A percentile compares a stretch with the other conserved stretches of the same genome.
Evolutionary conservation across 2,113 vertebrate genomes (phyloP).

Genomic region (Dascyllus trimaculatus): DNA sequence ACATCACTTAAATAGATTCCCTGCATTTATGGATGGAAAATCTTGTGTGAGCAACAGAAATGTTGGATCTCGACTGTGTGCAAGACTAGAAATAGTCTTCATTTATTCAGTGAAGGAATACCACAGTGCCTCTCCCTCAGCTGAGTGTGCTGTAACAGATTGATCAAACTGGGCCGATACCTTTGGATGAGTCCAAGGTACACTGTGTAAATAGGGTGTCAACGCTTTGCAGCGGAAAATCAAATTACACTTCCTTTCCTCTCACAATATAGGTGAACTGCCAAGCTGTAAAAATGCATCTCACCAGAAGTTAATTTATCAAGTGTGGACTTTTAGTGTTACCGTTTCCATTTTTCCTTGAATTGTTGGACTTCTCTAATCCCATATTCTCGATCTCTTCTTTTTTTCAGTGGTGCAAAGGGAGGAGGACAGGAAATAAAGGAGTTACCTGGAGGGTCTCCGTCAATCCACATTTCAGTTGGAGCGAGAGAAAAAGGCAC

Average conservation of each 20-base stretch:
- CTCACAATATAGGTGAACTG: not conserved
- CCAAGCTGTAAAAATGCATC: constrained; percentile 35
- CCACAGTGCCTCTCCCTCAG: constrained; percentile 9
- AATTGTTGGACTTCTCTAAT: constrained; percentile 1
- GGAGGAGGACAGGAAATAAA: constrained; percentile 78
- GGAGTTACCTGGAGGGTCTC: constrained; percentile 83
- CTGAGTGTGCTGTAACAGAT: constrained; percentile 25
- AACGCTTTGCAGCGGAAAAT: constrained; percentile 31
- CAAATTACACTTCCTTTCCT: constrained; percentile 26
- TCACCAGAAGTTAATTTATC: constrained; percentile 21
- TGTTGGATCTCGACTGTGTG: constrained; percentile 11
- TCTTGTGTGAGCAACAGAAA: constrained; percentile 44
- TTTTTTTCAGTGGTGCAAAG: constrained; percentile 67
- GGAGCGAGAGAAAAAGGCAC: constrained; percentile 72
- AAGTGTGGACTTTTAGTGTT: not conserved
- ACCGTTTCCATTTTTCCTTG: not conserved
- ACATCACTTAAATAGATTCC: constrained; percentile 30
- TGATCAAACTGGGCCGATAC: constrained; percentile 9
- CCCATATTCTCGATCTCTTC: not conserved
- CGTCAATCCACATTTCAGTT: constrained; percentile 79
- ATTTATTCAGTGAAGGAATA: constrained; percentile 39
- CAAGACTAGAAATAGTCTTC: constrained; percentile 43
- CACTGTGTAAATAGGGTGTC: constrained; percentile 26
- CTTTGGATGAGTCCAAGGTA: constrained; percentile 27
- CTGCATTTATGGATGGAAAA: constrained; percentile 54